A percentile compares a stretch with the other conserved stretches of the same genome.
phyloP scores from a whole-genome alignment of 2,888 invertebrate genomes.

The Orthonevra nobilis region DNA sequence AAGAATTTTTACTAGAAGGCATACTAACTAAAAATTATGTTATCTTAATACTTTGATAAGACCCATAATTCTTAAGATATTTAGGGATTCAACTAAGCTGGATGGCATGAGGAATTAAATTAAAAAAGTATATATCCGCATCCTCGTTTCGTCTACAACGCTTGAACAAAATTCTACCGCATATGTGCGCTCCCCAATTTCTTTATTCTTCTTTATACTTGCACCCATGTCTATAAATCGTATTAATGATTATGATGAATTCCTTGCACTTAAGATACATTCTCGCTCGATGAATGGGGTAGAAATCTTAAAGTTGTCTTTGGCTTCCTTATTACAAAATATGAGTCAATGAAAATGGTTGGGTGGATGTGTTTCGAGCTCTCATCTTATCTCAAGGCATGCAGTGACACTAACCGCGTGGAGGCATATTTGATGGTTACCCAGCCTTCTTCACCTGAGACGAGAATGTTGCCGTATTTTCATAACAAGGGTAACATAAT shows the following conservation, averaged over 20 bases:
- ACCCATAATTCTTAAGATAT: conserved; percentile 46
- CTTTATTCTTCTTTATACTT: conserved; percentile 55
- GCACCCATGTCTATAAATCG: conserved; percentile 60
- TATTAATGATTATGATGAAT: conserved; percentile 60
- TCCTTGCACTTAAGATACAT: conserved; percentile 49
- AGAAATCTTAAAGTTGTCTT: conserved; percentile 52
- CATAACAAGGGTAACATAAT: not conserved
- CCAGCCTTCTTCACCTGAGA: conserved; percentile 20
- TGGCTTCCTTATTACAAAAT: conserved; percentile 56
- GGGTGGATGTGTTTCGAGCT: conserved; percentile 21
- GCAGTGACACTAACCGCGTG: conserved; percentile 12
- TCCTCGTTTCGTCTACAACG: not conserved
- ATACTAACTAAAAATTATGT: conserved; percentile 43
- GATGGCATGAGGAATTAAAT: conserved; percentile 34
- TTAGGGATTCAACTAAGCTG: conserved; percentile 46
- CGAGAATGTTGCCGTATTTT: not conserved
- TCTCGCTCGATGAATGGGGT: conserved; percentile 37
- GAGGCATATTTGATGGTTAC: conserved; percentile 3
- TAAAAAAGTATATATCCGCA: conserved; percentile 6
- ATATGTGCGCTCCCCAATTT: conserved; percentile 17
- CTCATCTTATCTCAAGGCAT: conserved; percentile 35
- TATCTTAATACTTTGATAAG: conserved; percentile 53
- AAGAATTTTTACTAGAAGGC: too few species aligned
- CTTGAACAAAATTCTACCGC: conserved; percentile 21
- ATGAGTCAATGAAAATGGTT: conserved; percentile 51